Evolutionary conservation across 92 coral and sea anemone genomes (phyloP).

Genomic region (Actinernus sp.): DNA sequence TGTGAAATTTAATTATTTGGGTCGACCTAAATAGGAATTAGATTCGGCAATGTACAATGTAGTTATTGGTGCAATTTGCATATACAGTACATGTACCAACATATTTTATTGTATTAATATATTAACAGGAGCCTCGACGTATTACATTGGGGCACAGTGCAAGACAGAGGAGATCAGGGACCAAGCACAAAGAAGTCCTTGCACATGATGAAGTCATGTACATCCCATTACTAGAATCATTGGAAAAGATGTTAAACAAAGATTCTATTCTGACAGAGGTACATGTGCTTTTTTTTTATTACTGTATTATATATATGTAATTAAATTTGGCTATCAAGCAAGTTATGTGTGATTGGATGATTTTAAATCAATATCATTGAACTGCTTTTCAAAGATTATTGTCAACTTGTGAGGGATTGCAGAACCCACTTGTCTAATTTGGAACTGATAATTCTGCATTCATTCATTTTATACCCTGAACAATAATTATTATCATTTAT

Average conservation of each 20-base stretch:
- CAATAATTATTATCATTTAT: no score
- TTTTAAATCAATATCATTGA: no score
- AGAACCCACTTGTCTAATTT: no score
- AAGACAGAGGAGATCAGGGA: constrained; percentile 31
- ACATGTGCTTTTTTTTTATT: background rate
- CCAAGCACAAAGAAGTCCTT: constrained; percentile 41
- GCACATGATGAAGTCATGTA: constrained; percentile 62
- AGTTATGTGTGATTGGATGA: no score
- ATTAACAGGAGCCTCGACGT: constrained; percentile 46
- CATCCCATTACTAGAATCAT: constrained; percentile 54
- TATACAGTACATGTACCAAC: background rate
- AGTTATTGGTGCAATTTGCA: background rate
- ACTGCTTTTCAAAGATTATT: no score
- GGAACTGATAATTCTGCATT: no score
- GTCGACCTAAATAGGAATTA: no score
- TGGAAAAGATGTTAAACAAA: constrained; percentile 37
- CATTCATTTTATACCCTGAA: no score
- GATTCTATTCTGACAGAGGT: constrained; percentile 35
- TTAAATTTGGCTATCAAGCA: no score
- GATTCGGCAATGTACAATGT: no score
- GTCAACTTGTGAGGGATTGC: background rate
- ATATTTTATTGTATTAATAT: background rate
- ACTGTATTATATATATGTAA: background rate
- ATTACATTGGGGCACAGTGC: constrained; percentile 57
- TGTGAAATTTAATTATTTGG: no score